phyloP scores from a whole-genome alignment of 2,113 vertebrate species.

The Vicugna pacos region DNA sequence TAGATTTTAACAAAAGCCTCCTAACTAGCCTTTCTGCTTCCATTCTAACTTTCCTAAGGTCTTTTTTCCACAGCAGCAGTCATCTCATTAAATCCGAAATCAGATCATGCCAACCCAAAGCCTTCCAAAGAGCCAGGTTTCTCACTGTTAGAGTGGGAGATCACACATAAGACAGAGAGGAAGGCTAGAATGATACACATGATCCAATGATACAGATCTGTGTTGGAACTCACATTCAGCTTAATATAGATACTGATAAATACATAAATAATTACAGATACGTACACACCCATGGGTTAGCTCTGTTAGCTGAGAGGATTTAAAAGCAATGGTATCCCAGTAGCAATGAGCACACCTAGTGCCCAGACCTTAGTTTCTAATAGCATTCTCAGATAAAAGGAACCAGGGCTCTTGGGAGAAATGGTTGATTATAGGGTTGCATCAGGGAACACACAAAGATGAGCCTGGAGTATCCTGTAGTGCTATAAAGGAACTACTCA shows the following conservation, averaged over 20 bases:
- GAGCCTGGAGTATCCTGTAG: not conserved
- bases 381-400: not conserved
- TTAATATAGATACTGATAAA: not conserved
- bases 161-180: not conserved
- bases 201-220: not conserved
- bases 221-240: not conserved
- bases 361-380: not conserved
- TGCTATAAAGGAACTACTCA: not conserved
- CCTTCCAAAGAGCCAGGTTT: not conserved
- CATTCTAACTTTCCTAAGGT: not conserved
- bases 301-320: not conserved
- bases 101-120: conserved; percentile 15
- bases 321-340: not conserved
- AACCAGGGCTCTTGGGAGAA: not conserved
- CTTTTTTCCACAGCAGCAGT: not conserved
- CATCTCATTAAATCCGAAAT: conserved; percentile 28
- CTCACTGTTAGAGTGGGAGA: not conserved
- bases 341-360: not conserved
- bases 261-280: not conserved
- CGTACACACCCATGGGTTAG: not conserved
- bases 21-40: not conserved
- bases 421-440: not conserved
- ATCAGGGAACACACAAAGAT: not conserved
- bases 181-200: not conserved
- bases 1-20: conserved; percentile 11